Evolutionary conservation across 2,888 invertebrate genomes (phyloP).

Genomic region (Callyntrura sp.): DNA sequence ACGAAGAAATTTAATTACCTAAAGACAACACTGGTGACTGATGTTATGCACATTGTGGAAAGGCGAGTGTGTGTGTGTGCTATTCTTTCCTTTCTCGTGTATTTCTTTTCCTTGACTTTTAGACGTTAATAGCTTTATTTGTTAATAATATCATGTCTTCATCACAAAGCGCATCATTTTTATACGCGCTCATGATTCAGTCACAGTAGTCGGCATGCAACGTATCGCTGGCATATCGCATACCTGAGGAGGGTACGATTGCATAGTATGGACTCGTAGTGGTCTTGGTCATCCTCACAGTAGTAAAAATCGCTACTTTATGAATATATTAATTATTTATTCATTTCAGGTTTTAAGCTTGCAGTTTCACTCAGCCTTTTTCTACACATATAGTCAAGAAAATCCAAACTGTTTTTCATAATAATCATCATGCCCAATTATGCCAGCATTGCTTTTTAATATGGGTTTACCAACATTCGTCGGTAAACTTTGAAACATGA

Average conservation of each 20-base stretch:
- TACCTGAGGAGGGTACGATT: not conserved
- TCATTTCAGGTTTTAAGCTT: constrained; percentile 78
- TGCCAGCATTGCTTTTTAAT: constrained; percentile 76
- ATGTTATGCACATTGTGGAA: constrained; percentile 3
- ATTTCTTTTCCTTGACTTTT: constrained; percentile 17
- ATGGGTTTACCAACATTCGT: constrained; percentile 60
- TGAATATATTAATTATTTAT: constrained; percentile 79
- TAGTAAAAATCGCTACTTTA: constrained; percentile 62
- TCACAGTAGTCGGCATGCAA: not conserved
- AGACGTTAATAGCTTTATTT: constrained; percentile 76
- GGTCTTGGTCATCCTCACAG: constrained; percentile 32
- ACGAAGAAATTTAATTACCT: constrained; percentile 23
- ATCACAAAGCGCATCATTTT: constrained; percentile 34
- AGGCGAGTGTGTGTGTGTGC: constrained; percentile 50
- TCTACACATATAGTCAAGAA: constrained; percentile 50
- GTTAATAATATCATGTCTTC: constrained; percentile 56
- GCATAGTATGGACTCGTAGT: constrained; percentile 9
- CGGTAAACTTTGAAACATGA: constrained; percentile 74
- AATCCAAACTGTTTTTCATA: constrained; percentile 69
- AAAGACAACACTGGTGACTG: constrained; percentile 9
- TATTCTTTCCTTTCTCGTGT: constrained; percentile 11
- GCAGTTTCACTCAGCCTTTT: constrained; percentile 62
- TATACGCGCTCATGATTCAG: not conserved
- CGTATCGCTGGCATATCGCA: not conserved
- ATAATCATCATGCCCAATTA: constrained; percentile 76